Percentiles rank a stretch among this genome's conserved stretches.
Evolutionary conservation across 2,888 invertebrate genomes (phyloP).

Genomic region (Phyllotreta cruciferae): DNA sequence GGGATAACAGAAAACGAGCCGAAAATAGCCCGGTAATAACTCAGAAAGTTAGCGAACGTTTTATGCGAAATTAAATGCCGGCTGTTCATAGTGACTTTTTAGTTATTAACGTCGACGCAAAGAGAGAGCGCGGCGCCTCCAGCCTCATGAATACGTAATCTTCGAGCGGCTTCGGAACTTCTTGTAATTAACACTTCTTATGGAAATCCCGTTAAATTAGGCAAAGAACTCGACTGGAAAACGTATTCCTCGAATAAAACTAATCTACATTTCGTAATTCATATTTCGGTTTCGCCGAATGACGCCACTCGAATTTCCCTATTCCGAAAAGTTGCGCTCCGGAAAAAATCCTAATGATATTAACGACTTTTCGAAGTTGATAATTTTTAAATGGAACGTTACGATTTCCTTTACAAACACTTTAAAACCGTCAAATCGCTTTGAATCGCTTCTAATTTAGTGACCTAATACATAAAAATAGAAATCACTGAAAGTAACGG

Average conservation of each 20-base stretch:
- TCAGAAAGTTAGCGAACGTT: conserved; percentile 31
- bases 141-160: conserved; percentile 53
- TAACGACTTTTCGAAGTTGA: too few species aligned
- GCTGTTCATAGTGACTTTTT: conserved; percentile 38
- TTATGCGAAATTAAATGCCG: conserved; percentile 38
- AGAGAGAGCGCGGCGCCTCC: conserved; percentile 33
- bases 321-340: not conserved
- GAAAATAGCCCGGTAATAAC: conserved; percentile 28
- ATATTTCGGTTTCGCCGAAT: conserved; percentile 26
- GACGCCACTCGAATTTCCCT: not conserved
- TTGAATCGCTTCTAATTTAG: too few species aligned
- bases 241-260: conserved; percentile 53
- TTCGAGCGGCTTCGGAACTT: conserved; percentile 45
- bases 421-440: too few species aligned
- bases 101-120: conserved; percentile 38
- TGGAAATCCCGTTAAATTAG: conserved; percentile 55
- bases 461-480: too few species aligned
- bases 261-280: conserved; percentile 53
- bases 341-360: conserved; percentile 8
- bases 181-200: conserved; percentile 56
- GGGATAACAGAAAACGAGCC: conserved; percentile 19
- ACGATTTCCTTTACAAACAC: too few species aligned
- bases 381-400: too few species aligned
- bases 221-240: conserved; percentile 52
- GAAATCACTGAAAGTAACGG: too few species aligned